Percentiles rank a stretch among this genome's conserved stretches.
Evolutionary conservation across 2,888 invertebrate species (phyloP).

Genomic region (Synergus gifuensis): DNA sequence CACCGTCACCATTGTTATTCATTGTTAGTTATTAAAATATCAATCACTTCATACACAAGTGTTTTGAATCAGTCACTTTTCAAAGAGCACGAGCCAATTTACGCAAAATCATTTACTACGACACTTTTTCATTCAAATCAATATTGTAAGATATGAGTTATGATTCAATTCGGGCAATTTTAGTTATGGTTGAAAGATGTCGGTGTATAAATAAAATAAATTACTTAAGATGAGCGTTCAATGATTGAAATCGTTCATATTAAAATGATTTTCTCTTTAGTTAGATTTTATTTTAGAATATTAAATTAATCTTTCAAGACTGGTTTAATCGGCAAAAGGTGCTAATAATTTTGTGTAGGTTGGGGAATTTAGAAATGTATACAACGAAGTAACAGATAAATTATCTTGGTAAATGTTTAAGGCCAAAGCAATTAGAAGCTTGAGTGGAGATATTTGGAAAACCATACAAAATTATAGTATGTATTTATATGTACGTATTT

Average conservation of each 20-base stretch:
- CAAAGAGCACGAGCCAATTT: conserved; percentile 75
- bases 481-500: background rate
- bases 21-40: conserved; percentile 69
- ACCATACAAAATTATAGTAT: background rate
- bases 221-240: background rate
- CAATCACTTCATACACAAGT: conserved; percentile 64
- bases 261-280: background rate
- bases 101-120: conserved; percentile 52
- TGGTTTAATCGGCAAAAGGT: conserved; percentile 22
- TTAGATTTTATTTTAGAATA: background rate
- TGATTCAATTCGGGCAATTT: conserved; percentile 15
- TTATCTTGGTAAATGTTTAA: background rate
- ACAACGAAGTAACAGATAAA: background rate
- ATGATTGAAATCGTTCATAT: background rate
- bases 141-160: background rate
- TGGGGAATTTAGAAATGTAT: background rate
- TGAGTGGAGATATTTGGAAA: background rate
- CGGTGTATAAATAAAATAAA: conserved; percentile 12
- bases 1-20: conserved; percentile 77
- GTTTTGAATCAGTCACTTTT: conserved; percentile 69
- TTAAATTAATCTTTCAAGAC: background rate
- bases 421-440: conserved; percentile 5
- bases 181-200: background rate
- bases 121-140: conserved; percentile 32
- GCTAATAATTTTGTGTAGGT: conserved; percentile 39